Conservation (phyloP, 1,140 invertebrate species). For the Philopotamus ludificatus region DNA sequence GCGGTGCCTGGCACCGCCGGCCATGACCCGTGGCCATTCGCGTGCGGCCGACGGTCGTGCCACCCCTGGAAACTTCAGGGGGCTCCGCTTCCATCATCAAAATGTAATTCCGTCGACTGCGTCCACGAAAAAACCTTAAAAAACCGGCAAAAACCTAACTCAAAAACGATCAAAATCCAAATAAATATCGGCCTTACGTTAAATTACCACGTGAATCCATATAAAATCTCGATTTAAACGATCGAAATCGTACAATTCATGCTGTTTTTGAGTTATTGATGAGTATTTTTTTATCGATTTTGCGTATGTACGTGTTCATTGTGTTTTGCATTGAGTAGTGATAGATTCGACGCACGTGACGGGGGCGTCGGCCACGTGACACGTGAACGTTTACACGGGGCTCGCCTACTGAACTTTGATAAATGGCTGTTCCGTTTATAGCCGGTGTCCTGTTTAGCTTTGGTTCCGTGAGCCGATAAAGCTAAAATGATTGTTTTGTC, state of each 20-base stretch:
- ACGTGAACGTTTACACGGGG: slow-evolving; percentile 23
- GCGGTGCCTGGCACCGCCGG: slow-evolving; percentile 37
- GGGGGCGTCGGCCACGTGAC: neutral
- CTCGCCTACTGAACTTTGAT: slow-evolving; percentile 22
- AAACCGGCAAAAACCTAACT: neutral
- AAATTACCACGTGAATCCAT: no score
- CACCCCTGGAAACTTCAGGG: neutral
- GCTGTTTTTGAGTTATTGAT: no score
- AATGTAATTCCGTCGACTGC: slow-evolving; percentile 8
- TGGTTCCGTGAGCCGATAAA: slow-evolving; percentile 11
- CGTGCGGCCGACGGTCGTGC: slow-evolving; percentile 24
- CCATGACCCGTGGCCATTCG: slow-evolving; percentile 41
- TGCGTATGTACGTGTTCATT: neutral
- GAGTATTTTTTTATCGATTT: neutral
- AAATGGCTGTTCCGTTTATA: slow-evolving; percentile 21
- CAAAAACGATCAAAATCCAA: no score
- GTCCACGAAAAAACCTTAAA: neutral
- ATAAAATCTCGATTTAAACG: no score
- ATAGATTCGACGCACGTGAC: slow-evolving; percentile 5
- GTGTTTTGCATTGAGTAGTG: slow-evolving; percentile 5
- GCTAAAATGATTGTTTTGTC: slow-evolving; percentile 8
- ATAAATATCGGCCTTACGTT: no score
- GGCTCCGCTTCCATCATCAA: slow-evolving; percentile 5
- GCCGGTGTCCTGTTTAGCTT: slow-evolving; percentile 25
- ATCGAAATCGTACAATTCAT: neutral